Base-by-base conservation (phyloP, 2,888 invertebrate species). In the Polyommatus iphigenia region DNA sequence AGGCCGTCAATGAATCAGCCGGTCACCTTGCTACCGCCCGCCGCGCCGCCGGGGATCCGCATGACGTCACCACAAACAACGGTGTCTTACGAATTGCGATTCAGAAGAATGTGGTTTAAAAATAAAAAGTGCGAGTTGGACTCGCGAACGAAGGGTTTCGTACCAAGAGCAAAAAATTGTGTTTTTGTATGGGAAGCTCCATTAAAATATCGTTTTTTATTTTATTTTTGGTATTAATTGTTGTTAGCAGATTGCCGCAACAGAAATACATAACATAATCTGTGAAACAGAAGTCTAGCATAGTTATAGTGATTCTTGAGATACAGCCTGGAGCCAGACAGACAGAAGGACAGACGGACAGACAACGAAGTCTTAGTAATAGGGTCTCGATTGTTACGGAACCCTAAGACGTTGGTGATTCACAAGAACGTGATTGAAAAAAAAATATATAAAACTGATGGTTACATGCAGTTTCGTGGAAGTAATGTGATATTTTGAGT, bases 1-100 rank as follows among this genome's bases (percentile, higher is more conserved):
- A 59, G 59, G 59, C n/a, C 59, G 62, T n/a, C 59, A 20, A 13
- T 62, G 62, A 62, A 62, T 62, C 62, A 62, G 62, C 20, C 62
- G 62, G 62, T 10, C 62, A 62, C 62, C 62, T 62, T 62, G 62
- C 20, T 24, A 24, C 10, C 8, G 20, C 20, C 20, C 15, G 15
- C 2, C 50, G 50, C 15, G 57, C 46, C 20, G n/a, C 8, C 62
- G 62, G 62, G 24, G 62, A 62, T 62, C 20, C 62, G 62, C 62
- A 24, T 62, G 62, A 62, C 62, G 62, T 62, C 62, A 62, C 20
- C 24, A 20, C 62, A 24, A 13, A 62, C 62, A 62, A 24, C 20
- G 62, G 20, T 20, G 24, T 20, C 62, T 62, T 20, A 20, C 2
- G 59, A 59, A 3, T 20, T 59, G 59, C 20, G 59, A 59, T 59